Evolutionary conservation across 2,888 invertebrate genomes (phyloP).

Genomic region (Leptogaster cylindrica): DNA sequence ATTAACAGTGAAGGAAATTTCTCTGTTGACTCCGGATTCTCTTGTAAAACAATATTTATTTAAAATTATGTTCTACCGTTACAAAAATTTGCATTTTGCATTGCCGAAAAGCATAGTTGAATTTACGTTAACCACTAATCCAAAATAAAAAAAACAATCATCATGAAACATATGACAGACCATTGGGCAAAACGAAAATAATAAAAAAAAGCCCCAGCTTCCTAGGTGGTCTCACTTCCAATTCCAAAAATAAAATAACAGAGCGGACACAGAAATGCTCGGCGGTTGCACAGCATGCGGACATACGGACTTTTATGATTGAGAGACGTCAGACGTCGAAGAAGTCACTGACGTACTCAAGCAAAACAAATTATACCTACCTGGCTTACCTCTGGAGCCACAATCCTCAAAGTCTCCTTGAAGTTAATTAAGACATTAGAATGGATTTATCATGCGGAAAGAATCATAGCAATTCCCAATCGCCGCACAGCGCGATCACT

Average conservation of each 20-base stretch:
- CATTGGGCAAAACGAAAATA: slow-evolving; percentile 40
- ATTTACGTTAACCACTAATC: background rate
- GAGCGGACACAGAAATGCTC: slow-evolving; percentile 40
- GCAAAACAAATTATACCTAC: slow-evolving; percentile 34
- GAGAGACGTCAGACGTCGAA: slow-evolving; percentile 30
- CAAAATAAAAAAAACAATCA: slow-evolving; percentile 32
- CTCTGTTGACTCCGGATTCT: too few relatives aligned
- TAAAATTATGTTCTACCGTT: too few relatives aligned
- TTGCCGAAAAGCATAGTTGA: too few relatives aligned
- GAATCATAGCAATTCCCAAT: slow-evolving; percentile 26
- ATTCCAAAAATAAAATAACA: slow-evolving; percentile 47
- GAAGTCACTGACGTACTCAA: slow-evolving; percentile 26
- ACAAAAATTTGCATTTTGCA: too few relatives aligned
- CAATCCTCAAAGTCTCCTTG: slow-evolving; percentile 31
- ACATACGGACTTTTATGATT: slow-evolving; percentile 37
- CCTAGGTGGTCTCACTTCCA: slow-evolving; percentile 47
- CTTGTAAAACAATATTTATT: too few relatives aligned
- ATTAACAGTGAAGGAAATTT: too few relatives aligned
- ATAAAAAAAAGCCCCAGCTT: slow-evolving; percentile 34
- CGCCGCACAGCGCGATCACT: background rate
- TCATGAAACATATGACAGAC: slow-evolving; percentile 43
- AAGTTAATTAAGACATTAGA: slow-evolving; percentile 39
- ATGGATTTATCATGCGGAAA: slow-evolving; percentile 36
- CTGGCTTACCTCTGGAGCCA: slow-evolving; percentile 24
- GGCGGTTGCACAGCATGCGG: slow-evolving; percentile 35